Base-by-base conservation (phyloP, 2,888 invertebrate species). In the Plebejus melissa region DNA sequence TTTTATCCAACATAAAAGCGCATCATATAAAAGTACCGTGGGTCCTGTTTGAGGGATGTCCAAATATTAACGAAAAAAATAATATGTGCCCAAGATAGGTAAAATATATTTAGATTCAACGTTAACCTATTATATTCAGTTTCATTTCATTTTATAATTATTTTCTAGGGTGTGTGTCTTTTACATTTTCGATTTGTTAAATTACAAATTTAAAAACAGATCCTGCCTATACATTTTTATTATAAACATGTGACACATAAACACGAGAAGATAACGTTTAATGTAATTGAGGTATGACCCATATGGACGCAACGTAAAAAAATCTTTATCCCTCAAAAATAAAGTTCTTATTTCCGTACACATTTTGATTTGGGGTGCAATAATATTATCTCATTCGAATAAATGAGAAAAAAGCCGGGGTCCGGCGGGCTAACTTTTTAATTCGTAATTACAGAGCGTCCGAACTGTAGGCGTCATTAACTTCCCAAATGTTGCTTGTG, bases 401-500 rank as follows among this genome's bases (percentile, higher is more conserved):
- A 91, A 91, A 92, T 88, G 91, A 88, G 89, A 92, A 93, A 93
- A 93, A 93, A 91, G 32, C 83, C 83, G 86, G 88, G 88, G 89
- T 88, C 89, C 88, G 83, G 83, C 85, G 86, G 90, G 87, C 89
- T 86, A 92, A 93, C 86, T 93, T 93, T 93, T 93, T 92, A 93
- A 93, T 93, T 92, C 84, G 92, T 93, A 93, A 93, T 93, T 93
- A 93, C 90, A 93, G 92, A 89, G 84, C 85, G 92, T 88, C 90
- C 91, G 86, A 87, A 90, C 91, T 92, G 90, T 89, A 90, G 88
- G 93, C 88, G 85, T 88, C 93, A 92, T 93, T 93, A 92, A 91
- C 91, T 93, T 92, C 86, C 87, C 86, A 88, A 91, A 90, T 88
- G 88, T 88, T 86, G 84, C 85, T 86, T 85, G 87, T 85, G 82